Evolutionary conservation across 2,113 vertebrate species (phyloP).

Genomic region (Nibea coibor): DNA sequence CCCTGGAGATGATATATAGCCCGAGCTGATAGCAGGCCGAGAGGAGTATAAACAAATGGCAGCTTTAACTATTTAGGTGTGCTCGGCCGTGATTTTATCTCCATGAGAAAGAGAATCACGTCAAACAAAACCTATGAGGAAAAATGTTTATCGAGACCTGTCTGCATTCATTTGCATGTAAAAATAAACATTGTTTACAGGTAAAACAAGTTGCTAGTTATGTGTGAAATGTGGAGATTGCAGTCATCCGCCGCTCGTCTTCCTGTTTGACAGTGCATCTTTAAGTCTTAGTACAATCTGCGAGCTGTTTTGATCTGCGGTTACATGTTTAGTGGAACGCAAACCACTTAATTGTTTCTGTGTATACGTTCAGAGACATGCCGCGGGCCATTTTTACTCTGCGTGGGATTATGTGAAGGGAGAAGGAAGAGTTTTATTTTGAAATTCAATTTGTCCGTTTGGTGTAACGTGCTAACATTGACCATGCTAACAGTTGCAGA

Average conservation of each 20-base stretch:
- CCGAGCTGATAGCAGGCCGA: conserved; percentile 48
- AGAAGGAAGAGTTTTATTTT: background rate
- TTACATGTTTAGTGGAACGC: conserved; percentile 1
- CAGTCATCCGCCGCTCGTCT: conserved; percentile 6
- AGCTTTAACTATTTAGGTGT: conserved; percentile 57
- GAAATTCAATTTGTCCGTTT: background rate
- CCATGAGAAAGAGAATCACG: conserved; percentile 26
- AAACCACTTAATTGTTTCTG: background rate
- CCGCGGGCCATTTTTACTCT: background rate
- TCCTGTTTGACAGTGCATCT: conserved; percentile 18
- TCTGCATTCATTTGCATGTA: conserved; percentile 32
- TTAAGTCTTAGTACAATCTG: conserved; percentile 9
- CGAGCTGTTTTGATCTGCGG: conserved; percentile 7
- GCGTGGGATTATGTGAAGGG: background rate
- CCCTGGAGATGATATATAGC: conserved; percentile 57
- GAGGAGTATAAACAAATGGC: conserved; percentile 63
- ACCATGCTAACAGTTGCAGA: background rate
- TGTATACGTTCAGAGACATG: conserved; percentile 13
- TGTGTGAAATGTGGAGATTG: conserved; percentile 50
- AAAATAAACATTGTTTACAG: conserved; percentile 46
- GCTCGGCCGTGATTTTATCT: conserved; percentile 27
- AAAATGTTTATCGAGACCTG: conserved; percentile 32
- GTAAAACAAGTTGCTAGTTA: conserved; percentile 29
- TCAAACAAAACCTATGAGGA: conserved; percentile 26
- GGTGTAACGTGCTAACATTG: background rate